Percentiles rank a stretch among this genome's conserved stretches.
phyloP scores from a whole-genome alignment of 2,113 vertebrate species.

The Plecturocebus donacophilus region DNA sequence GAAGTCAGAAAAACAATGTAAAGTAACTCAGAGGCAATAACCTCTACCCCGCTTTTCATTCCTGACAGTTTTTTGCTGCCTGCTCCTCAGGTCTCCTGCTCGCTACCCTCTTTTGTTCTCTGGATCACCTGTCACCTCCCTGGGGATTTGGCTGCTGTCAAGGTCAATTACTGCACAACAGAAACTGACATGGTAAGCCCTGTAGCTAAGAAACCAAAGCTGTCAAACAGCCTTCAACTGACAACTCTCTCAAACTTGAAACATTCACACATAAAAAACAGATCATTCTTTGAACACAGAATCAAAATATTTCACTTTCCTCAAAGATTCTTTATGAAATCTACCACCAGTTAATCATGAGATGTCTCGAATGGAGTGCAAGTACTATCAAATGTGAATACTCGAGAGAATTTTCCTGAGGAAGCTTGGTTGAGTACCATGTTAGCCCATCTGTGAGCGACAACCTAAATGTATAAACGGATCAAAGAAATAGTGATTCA shows the following conservation, averaged over 20 bases:
- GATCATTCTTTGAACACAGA: slow-evolving; percentile 23
- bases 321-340: slow-evolving; percentile 13
- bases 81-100: neutral
- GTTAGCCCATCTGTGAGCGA: neutral
- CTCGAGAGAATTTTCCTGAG: neutral
- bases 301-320: slow-evolving; percentile 36
- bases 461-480: neutral
- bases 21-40: neutral
- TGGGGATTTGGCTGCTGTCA: neutral
- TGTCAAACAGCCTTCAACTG: slow-evolving; percentile 5
- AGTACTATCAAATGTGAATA: neutral
- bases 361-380: neutral
- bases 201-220: slow-evolving; percentile 2
- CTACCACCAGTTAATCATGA: slow-evolving; percentile 20
- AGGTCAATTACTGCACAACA: slow-evolving; percentile 18
- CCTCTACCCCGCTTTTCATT: neutral
- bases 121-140: neutral
- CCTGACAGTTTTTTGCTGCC: neutral
- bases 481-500: neutral
- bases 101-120: neutral
- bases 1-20: slow-evolving; percentile 10
- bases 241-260: slow-evolving; percentile 49
- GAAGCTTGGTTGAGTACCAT: neutral
- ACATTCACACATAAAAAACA: slow-evolving; percentile 41
- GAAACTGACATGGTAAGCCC: neutral